Evolutionary conservation across 2,797 vertebrate species (phyloP).

Genomic region (Garrulus glandarius): DNA sequence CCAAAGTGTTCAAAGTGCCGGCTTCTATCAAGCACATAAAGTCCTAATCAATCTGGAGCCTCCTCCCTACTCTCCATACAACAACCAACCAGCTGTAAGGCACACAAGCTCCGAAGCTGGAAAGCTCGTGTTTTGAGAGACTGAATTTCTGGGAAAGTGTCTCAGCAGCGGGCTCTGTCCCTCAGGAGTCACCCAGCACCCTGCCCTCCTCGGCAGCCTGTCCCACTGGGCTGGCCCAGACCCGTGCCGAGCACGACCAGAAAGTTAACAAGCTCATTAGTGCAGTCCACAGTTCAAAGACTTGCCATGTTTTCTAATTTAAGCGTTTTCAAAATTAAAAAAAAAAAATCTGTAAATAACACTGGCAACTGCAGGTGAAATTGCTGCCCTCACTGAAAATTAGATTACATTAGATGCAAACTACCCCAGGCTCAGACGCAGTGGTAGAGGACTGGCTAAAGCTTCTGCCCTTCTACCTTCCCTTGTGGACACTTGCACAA

Average conservation of each 20-base stretch:
- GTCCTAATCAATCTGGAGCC: background rate
- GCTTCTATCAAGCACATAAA: conserved; percentile 1
- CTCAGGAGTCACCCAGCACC: background rate
- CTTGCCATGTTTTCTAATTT: background rate
- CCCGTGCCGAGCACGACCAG: background rate
- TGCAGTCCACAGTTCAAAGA: background rate
- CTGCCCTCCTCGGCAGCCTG: background rate
- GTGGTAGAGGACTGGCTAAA: background rate
- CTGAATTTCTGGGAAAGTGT: background rate
- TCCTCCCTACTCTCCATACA: background rate
- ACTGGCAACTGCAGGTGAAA: background rate
- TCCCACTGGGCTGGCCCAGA: background rate
- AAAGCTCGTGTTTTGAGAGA: background rate
- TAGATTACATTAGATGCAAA: background rate
- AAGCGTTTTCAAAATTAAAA: background rate
- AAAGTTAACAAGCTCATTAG: background rate
- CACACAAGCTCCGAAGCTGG: background rate
- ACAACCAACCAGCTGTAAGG: background rate
- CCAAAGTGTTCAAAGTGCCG: conserved; percentile 11
- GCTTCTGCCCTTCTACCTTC: background rate
- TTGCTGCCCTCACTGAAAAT: background rate
- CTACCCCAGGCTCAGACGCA: background rate
- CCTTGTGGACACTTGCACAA: background rate
- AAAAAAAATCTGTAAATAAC: background rate
- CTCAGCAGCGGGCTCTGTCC: fast-evolving